A percentile compares a stretch with the other conserved stretches of the same genome.
These are phyloP conservation scores for Periophthalmodon schlosseri DNA, from an alignment of 2,113 vertebrate species.

Conservation along the genomic window DNA sequence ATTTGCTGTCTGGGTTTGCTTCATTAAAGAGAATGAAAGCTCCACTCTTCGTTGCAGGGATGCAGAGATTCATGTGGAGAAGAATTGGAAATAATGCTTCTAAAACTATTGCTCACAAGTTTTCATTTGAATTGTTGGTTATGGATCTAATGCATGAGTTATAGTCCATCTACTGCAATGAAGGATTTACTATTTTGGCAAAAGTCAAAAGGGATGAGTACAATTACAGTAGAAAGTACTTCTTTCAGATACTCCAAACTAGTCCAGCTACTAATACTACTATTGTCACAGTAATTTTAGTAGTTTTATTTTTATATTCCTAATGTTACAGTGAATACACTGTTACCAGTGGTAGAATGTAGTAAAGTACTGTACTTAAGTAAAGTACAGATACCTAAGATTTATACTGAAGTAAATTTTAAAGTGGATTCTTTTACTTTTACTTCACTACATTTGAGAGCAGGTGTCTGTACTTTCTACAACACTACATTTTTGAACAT, in stretches of 20 bases:
- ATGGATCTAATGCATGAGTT: background rate
- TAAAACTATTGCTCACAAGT: background rate
- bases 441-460: too few relatives aligned
- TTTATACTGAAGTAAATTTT: too few relatives aligned
- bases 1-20: background rate
- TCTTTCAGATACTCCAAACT: too few relatives aligned
- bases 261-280: too few relatives aligned
- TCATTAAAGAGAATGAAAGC: conserved; percentile 18
- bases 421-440: too few relatives aligned
- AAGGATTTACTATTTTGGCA: background rate
- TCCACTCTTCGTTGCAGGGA: conserved; percentile 10
- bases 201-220: background rate
- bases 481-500: too few relatives aligned
- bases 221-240: background rate
- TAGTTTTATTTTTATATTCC: background rate
- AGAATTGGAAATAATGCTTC: background rate
- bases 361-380: too few relatives aligned
- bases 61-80: conserved; percentile 8
- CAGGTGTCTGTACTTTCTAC: too few relatives aligned
- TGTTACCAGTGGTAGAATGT: too few relatives aligned
- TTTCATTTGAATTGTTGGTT: background rate
- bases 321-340: too few relatives aligned
- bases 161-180: background rate
- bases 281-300: background rate
- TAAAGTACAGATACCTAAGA: too few relatives aligned